Evolutionary conservation across 2,797 vertebrate species (phyloP), one percentile per base, ranked within the genome.

Genomic region (Schizopygopsis pylzovi): DNA sequence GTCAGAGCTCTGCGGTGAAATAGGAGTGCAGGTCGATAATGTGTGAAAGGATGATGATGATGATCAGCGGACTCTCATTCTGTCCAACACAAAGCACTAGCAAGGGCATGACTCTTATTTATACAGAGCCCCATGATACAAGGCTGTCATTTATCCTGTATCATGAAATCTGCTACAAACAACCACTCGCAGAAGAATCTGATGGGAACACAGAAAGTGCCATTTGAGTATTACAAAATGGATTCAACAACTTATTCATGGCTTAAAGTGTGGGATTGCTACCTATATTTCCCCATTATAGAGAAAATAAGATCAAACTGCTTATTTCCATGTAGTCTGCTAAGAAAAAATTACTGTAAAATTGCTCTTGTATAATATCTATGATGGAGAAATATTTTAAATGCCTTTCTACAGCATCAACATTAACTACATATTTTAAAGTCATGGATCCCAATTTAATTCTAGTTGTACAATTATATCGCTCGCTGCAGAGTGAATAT

Each of bases 91-190:
- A 59, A 25, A 47, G 77, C 54, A 79, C 8, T 67, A 87, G 72
- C 83, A 77, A 59, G n/a, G 68, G 13, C n/a, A 25, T 67, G 61
- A n/a, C 77, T 81, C 59, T 87, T 78, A 41, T 63, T 81, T 70
- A 85, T 12, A 80, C 71, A 37, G 5, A 61, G 45, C 41, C 28
- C 63, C n/a, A 49, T 16, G 73, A 82, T 37, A 28, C 11, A 20
- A 15, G 12, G 39, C 37, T 61, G 49, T 79, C 63, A 78, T 87
- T 85, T 81, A 76, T 47, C 43, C 67, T 33, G 52, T 20, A 56
- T 63, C 83, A n/a, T 54, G 43, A 87, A 81, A 70, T 88, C 73
- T 85, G 87, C 79, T 78, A 6, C 39, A 76, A 43, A 33, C 43
- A 54, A 76, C 33, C n/a, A 85, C 9, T 18, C 47, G 9, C 25